Percentiles rank a stretch among this genome's conserved stretches.
These are phyloP conservation scores for Anolis carolinensis DNA, from an alignment of 2,113 vertebrate species.

Conservation along the genomic window DNA sequence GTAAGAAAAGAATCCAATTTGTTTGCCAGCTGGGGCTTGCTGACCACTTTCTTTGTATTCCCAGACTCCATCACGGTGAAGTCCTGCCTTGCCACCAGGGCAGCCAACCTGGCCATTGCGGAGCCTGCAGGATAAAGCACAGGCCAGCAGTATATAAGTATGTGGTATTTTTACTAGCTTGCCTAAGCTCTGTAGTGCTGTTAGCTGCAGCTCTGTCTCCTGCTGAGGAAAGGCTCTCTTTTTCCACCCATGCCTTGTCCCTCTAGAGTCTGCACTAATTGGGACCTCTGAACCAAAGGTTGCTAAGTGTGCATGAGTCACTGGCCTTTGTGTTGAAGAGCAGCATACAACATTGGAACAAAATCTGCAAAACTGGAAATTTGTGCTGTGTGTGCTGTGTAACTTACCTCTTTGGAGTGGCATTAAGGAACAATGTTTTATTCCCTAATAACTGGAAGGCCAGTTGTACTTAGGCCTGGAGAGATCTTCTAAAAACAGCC, in stretches of 20 bases:
- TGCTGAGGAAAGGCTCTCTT: constrained; percentile 51
- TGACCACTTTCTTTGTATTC: constrained; percentile 70
- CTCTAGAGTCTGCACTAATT: constrained; percentile 46
- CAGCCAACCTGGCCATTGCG: constrained; percentile 57
- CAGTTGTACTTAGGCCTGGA: no score
- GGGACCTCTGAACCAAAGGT: background rate
- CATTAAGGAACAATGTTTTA: background rate
- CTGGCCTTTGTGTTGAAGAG: constrained; percentile 41
- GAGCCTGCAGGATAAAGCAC: constrained; percentile 73
- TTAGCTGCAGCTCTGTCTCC: constrained; percentile 26
- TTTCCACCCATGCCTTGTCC: constrained; percentile 16
- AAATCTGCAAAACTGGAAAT: background rate
- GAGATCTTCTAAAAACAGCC: background rate
- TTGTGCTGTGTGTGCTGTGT: background rate
- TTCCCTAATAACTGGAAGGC: background rate
- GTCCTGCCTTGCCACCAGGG: constrained; percentile 65
- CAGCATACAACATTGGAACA: background rate
- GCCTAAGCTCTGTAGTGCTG: constrained; percentile 52
- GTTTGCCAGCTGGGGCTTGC: constrained; percentile 15
- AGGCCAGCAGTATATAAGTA: constrained; percentile 72
- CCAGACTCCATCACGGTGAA: constrained; percentile 70
- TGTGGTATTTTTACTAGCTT: constrained; percentile 64
- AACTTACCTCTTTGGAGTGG: background rate
- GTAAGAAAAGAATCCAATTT: background rate
- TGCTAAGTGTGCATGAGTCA: constrained; percentile 32